Evolutionary conservation across 1,140 invertebrate genomes (phyloP).

Genomic region (Aplysia californica): DNA sequence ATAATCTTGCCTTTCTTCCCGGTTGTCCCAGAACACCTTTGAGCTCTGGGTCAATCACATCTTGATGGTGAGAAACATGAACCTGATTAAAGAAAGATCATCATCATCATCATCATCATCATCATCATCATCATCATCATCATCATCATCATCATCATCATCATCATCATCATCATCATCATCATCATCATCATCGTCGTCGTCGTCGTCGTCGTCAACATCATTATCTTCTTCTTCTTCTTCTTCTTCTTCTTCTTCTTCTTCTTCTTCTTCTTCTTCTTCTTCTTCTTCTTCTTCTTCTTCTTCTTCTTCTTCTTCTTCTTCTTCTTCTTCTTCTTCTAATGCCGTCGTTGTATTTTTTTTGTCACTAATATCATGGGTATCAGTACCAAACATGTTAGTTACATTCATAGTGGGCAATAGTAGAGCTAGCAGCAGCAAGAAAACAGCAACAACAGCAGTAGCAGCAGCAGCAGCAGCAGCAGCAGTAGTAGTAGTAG

Average conservation of each 20-base stretch:
- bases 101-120: constrained; percentile 16
- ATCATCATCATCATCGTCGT: constrained; percentile 14
- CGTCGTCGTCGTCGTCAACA: constrained; percentile 1
- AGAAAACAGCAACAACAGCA: not conserved
- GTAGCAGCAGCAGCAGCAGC: not conserved
- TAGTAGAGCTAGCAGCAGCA: not conserved
- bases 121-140: constrained; percentile 5
- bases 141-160: constrained; percentile 6
- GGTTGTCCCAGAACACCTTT: not conserved
- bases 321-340: too few relatives aligned
- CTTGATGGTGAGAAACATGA: not conserved
- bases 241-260: not conserved
- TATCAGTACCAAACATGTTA: not conserved
- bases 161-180: constrained; percentile 14
- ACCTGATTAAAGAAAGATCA: not conserved
- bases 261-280: not conserved
- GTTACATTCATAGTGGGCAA: not conserved
- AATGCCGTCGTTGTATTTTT: not conserved
- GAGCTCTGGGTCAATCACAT: not conserved
- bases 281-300: too few relatives aligned
- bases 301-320: too few relatives aligned
- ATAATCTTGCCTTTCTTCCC: not conserved
- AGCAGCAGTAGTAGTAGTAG: constrained; percentile 2
- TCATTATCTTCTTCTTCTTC: not conserved
- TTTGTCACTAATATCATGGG: not conserved